These are phyloP conservation scores for Psylliodes chrysocephalus DNA, from an alignment of 2,888 invertebrate genomes.

Conservation along the genomic window DNA sequence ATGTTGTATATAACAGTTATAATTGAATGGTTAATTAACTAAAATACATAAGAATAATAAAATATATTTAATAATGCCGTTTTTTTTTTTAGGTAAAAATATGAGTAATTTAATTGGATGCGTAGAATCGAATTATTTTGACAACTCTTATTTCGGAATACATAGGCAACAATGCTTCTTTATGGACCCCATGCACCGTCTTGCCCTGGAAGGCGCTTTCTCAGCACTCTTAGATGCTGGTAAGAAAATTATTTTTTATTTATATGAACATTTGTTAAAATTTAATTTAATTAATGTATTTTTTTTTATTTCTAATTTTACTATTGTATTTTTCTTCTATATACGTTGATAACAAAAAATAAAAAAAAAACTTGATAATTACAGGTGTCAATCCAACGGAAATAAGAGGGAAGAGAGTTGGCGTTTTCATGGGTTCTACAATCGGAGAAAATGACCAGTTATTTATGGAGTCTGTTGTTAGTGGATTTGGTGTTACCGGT, in stretches of 20 bases:
- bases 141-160: conserved; percentile 66
- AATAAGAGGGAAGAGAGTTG: conserved; percentile 62
- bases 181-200: conserved; percentile 65
- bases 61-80: too few relatives aligned
- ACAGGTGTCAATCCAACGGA: conserved; percentile 63
- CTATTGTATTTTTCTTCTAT: too few relatives aligned
- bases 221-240: conserved; percentile 66
- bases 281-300: too few relatives aligned
- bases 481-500: conserved; percentile 75
- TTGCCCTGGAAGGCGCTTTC: conserved; percentile 63
- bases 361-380: too few relatives aligned
- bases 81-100: conserved; percentile 39
- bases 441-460: conserved; percentile 65
- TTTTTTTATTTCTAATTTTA: too few relatives aligned
- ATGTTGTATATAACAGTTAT: too few relatives aligned
- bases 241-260: conserved; percentile 42
- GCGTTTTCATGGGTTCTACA: conserved; percentile 63
- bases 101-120: conserved; percentile 61
- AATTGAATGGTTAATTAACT: too few relatives aligned
- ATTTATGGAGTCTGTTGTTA: conserved; percentile 66
- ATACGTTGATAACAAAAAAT: too few relatives aligned
- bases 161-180: conserved; percentile 63
- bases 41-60: too few relatives aligned
- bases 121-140: conserved; percentile 60
- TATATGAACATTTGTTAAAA: not conserved